Percentiles rank a stretch among this genome's conserved stretches.
phyloP scores from a whole-genome alignment of 2,888 invertebrate species.

The Drosophila austrosaltans region DNA sequence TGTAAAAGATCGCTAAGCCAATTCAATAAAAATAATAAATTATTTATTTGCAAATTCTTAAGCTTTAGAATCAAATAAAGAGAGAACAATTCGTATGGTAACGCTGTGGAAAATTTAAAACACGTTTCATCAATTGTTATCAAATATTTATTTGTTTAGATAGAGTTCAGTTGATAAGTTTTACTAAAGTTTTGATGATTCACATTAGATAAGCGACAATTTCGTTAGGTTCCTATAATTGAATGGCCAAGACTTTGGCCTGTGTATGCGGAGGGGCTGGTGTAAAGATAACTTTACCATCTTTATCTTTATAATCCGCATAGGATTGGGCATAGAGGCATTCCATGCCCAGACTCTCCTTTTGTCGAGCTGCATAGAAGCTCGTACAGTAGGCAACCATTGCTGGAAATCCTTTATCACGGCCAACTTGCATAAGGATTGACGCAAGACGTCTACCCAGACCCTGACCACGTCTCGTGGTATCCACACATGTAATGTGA shows the following conservation, averaged over 20 bases:
- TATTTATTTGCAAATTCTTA: no score
- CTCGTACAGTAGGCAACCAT: slow-evolving; percentile 68
- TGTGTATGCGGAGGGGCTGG: slow-evolving; percentile 60
- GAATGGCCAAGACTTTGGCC: slow-evolving; percentile 38
- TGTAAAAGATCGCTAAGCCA: no score
- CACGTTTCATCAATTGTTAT: no score
- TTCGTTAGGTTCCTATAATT: no score
- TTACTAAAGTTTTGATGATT: no score
- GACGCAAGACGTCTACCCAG: slow-evolving; percentile 62
- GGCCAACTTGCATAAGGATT: slow-evolving; percentile 62
- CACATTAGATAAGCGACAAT: no score
- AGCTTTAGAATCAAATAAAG: no score
- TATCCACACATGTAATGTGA: slow-evolving; percentile 61
- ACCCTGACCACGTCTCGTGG: slow-evolving; percentile 60
- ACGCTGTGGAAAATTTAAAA: no score
- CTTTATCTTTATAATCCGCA: slow-evolving; percentile 58
- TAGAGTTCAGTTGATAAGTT: no score
- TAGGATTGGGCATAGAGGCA: slow-evolving; percentile 54
- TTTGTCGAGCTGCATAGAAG: slow-evolving; percentile 67
- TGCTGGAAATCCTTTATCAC: slow-evolving; percentile 54
- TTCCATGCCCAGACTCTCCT: slow-evolving; percentile 68
- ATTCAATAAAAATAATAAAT: no score
- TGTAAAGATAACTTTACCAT: slow-evolving; percentile 56
- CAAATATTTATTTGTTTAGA: no score
- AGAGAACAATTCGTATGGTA: no score